Evolutionary conservation across 2,113 vertebrate species (phyloP).

Genomic region (Etheostoma cragini): DNA sequence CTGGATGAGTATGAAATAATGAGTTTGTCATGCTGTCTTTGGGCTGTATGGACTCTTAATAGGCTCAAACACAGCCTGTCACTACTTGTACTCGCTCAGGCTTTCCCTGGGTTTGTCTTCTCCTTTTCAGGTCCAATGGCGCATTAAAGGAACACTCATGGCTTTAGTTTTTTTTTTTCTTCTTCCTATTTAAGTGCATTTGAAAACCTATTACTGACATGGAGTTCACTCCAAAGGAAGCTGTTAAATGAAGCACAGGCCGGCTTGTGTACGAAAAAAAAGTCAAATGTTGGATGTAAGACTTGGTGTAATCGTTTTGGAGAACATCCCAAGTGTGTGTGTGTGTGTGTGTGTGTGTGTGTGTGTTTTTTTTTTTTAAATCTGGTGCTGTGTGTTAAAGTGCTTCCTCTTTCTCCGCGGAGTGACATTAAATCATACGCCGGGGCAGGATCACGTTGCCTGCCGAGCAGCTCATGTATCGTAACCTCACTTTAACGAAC

Average conservation of each 20-base stretch:
- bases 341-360: no score
- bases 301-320: slow-evolving; percentile 7
- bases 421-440: slow-evolving; percentile 41
- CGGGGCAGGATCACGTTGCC: slow-evolving; percentile 15
- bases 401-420: slow-evolving; percentile 9
- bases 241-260: not conserved
- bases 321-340: slow-evolving; percentile 6
- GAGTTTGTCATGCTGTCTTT: slow-evolving; percentile 65
- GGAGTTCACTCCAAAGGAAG: slow-evolving; percentile 4
- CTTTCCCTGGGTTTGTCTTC: slow-evolving; percentile 37
- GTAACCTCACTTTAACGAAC: slow-evolving; percentile 53
- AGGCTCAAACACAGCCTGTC: slow-evolving; percentile 68
- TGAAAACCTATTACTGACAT: slow-evolving; percentile 14
- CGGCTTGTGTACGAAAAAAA: not conserved
- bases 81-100: slow-evolving; percentile 56
- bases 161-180: not conserved
- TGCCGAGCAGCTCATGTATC: slow-evolving; percentile 32
- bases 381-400: slow-evolving; percentile 14
- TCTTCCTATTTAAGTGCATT: not conserved
- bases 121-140: slow-evolving; percentile 17
- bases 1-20: slow-evolving; percentile 69
- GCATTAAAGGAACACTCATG: not conserved
- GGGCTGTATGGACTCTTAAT: slow-evolving; percentile 59
- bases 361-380: not conserved
- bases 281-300: not conserved